Conservation (phyloP, 2,888 invertebrate species). For the Tachina grossa region DNA sequence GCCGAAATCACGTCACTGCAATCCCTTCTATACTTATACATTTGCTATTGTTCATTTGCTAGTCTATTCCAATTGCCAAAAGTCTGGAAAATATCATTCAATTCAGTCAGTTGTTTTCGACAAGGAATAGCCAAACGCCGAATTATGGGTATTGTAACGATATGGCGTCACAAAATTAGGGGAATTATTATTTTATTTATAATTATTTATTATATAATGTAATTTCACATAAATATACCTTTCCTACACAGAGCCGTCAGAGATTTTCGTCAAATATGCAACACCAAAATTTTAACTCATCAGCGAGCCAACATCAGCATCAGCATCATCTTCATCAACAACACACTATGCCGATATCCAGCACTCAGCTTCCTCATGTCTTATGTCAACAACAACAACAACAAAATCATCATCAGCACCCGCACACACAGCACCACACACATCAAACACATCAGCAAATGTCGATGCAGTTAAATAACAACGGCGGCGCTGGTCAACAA, state of each 20-base stretch:
- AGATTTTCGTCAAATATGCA: constrained; percentile 62
- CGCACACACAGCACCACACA: constrained; percentile 70
- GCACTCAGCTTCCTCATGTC: constrained; percentile 46
- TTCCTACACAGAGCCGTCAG: constrained; percentile 65
- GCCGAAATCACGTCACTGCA: too few relatives aligned
- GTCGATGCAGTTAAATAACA: constrained; percentile 53
- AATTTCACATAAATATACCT: background rate
- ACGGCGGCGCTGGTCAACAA: constrained; percentile 15
- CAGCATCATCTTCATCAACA: constrained; percentile 66
- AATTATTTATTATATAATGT: background rate
- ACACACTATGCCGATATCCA: constrained; percentile 39
- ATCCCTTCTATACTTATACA: too few relatives aligned
- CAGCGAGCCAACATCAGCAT: constrained; percentile 43
- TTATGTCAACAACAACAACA: constrained; percentile 64
- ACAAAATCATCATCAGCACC: constrained; percentile 52
- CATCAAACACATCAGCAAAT: constrained; percentile 73
- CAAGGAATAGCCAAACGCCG: too few relatives aligned
- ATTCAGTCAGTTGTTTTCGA: too few relatives aligned
- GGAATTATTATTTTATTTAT: background rate
- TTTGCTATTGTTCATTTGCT: too few relatives aligned
- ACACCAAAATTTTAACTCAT: constrained; percentile 55
- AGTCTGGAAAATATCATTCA: too few relatives aligned
- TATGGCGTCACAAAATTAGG: too few relatives aligned
- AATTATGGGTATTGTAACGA: too few relatives aligned
- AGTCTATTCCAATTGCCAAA: too few relatives aligned